Evolutionary conservation across 2,113 vertebrate genomes (phyloP).

Genomic region (Herpailurus yagouaroundi): DNA sequence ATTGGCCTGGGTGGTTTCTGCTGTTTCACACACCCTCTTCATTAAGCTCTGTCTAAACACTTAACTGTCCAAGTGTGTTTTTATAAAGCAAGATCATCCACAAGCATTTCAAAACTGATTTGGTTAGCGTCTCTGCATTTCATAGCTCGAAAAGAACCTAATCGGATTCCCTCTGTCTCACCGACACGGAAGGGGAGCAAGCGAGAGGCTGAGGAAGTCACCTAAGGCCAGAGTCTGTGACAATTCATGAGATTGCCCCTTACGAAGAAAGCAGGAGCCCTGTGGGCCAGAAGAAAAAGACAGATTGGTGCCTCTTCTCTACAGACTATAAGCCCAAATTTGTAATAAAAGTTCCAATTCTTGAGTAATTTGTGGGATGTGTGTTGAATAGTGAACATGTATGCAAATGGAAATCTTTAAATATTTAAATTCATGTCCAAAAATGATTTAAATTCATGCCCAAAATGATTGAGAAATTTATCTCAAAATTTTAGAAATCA

Average conservation of each 20-base stretch:
- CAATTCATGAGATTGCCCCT: neutral
- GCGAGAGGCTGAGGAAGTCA: neutral
- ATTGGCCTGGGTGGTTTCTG: slow-evolving; percentile 19
- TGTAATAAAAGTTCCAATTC: neutral
- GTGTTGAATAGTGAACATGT: neutral
- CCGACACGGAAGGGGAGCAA: neutral
- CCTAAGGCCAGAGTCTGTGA: neutral
- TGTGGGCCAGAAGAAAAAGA: neutral
- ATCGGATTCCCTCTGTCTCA: neutral
- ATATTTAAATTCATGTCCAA: neutral
- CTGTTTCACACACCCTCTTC: slow-evolving; percentile 48
- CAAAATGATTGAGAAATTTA: neutral
- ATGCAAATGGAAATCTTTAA: neutral
- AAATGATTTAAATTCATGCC: neutral
- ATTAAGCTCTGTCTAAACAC: slow-evolving; percentile 57
- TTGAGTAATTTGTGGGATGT: neutral
- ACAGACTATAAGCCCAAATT: neutral
- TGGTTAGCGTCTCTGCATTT: slow-evolving; percentile 9
- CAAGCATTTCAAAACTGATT: slow-evolving; percentile 67
- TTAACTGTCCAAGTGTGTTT: slow-evolving; percentile 57
- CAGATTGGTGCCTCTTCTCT: neutral
- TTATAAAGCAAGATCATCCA: slow-evolving; percentile 49
- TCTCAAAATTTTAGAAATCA: slow-evolving; percentile 3
- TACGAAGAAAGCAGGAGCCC: neutral
- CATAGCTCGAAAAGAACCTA: slow-evolving; percentile 43